These are phyloP conservation scores for Habrosyne pyritoides DNA, from an alignment of 2,888 invertebrate species.

Conservation along the genomic window DNA sequence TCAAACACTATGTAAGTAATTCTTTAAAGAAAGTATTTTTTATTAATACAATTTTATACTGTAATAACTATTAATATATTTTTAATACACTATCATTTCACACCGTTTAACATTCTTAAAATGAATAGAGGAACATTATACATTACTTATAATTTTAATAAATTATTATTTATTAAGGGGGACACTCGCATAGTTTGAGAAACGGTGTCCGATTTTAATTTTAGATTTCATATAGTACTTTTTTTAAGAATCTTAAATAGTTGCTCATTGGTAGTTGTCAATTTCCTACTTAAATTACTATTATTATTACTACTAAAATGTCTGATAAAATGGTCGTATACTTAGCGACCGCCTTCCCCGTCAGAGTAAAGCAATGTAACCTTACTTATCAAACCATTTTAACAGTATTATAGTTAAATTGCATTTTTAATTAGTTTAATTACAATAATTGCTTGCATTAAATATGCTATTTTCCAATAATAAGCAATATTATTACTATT, in stretches of 20 bases:
- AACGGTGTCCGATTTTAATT: not conserved
- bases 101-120: not conserved
- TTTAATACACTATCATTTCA: not conserved
- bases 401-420: not conserved
- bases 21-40: no score
- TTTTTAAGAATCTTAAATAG: not conserved
- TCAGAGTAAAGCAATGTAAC: not conserved
- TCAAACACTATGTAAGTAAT: not conserved
- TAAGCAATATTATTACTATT: not conserved
- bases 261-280: not conserved
- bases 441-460: slow-evolving; percentile 5
- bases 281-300: not conserved
- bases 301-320: no score
- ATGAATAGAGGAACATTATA: not conserved
- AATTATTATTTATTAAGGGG: not conserved
- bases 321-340: no score
- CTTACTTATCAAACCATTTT: not conserved
- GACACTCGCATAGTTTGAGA: not conserved
- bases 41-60: no score
- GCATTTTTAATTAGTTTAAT: not conserved
- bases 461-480: slow-evolving; percentile 6
- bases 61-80: no score
- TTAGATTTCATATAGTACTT: not conserved
- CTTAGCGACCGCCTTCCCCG: not conserved
- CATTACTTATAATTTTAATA: not conserved